Evolutionary conservation across 2,888 invertebrate species (phyloP).

Genomic region (Myopa testacea): DNA sequence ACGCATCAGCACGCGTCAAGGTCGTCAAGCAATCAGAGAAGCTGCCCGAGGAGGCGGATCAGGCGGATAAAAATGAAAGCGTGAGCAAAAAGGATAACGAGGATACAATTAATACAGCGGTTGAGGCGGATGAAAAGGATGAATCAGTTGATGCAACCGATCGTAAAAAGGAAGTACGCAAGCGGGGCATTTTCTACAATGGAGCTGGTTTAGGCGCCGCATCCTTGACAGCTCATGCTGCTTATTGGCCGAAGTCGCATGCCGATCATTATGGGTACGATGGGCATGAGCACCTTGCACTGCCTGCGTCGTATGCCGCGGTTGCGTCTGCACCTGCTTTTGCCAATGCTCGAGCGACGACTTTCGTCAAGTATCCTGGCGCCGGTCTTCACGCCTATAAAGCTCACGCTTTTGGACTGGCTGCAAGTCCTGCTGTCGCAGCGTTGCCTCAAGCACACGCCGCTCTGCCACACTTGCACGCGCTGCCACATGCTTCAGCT

Average conservation of each 20-base stretch:
- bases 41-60: no score
- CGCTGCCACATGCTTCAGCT: conserved; percentile 19
- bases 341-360: background rate
- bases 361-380: background rate
- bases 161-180: conserved; percentile 54
- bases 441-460: conserved; percentile 28
- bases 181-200: conserved; percentile 58
- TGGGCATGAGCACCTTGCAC: background rate
- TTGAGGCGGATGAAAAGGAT: conserved; percentile 25
- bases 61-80: background rate
- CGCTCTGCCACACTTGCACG: conserved; percentile 33
- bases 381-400: conserved; percentile 31
- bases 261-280: conserved; percentile 63
- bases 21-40: background rate
- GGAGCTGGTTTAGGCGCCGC: conserved; percentile 45
- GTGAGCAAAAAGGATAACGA: background rate
- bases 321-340: conserved; percentile 16
- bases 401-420: background rate
- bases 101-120: conserved; percentile 9
- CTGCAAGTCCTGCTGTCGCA: background rate
- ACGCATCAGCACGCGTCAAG: conserved; percentile 29
- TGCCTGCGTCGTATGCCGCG: conserved; percentile 12
- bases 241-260: conserved; percentile 61
- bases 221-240: conserved; percentile 38
- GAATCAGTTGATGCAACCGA: conserved; percentile 8